Percentiles rank a stretch among this genome's conserved stretches.
phyloP scores from a whole-genome alignment of 2,797 vertebrate genomes.

The Selene dorsalis region DNA sequence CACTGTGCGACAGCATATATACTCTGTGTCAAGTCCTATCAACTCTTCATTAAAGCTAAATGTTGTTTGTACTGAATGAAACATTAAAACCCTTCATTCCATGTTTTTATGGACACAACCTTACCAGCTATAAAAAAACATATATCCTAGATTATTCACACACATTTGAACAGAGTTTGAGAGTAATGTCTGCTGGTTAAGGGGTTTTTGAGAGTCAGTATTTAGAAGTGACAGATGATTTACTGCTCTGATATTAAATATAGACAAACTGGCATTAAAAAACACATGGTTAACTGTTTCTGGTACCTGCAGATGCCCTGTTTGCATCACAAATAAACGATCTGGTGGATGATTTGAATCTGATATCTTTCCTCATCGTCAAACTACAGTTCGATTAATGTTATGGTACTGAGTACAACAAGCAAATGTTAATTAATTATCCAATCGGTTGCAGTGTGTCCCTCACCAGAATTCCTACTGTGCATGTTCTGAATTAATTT shows the following conservation, averaged over 20 bases:
- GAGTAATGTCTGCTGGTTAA: conserved; percentile 5
- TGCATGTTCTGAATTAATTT: conserved; percentile 85
- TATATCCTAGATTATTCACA: neutral
- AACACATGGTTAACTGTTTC: conserved; percentile 1
- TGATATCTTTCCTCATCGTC: neutral
- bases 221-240: neutral
- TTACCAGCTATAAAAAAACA: neutral
- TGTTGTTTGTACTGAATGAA: neutral
- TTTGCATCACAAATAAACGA: conserved; percentile 39
- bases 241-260: neutral
- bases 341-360: conserved; percentile 20
- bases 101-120: neutral
- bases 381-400: conserved; percentile 42
- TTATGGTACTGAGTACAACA: conserved; percentile 37
- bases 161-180: neutral
- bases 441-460: no score
- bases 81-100: neutral
- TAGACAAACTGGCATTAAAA: neutral
- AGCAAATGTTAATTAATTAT: neutral
- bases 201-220: neutral
- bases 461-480: conserved; percentile 85
- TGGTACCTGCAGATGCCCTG: conserved; percentile 61
- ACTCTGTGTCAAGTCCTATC: neutral
- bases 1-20: neutral
- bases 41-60: neutral